Evolutionary conservation across 2,113 vertebrate genomes (phyloP).

Genomic region (Austrofundulus limnaeus): DNA sequence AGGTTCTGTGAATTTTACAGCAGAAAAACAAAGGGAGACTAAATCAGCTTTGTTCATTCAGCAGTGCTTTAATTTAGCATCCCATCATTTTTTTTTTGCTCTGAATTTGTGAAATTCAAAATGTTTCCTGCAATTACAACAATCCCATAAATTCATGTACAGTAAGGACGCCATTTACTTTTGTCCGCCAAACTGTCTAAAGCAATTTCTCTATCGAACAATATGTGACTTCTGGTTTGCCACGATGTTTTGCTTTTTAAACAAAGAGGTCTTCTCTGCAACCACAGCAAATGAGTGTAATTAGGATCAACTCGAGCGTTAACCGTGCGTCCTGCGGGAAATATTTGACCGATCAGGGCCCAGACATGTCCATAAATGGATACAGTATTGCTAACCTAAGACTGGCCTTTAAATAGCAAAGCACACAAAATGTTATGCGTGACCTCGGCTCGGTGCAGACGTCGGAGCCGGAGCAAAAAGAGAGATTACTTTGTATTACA

Average conservation of each 20-base stretch:
- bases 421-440: slow-evolving; percentile 47
- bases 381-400: slow-evolving; percentile 18
- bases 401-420: slow-evolving; percentile 30
- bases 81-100: background rate
- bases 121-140: background rate
- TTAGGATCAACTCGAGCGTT: background rate
- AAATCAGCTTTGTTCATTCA: background rate
- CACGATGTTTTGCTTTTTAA: background rate
- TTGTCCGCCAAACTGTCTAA: background rate
- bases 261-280: background rate
- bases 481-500: slow-evolving; percentile 36
- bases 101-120: background rate
- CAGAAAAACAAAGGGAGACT: too few species aligned
- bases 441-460: slow-evolving; percentile 32
- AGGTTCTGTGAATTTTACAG: background rate
- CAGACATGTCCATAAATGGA: slow-evolving; percentile 8
- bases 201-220: background rate
- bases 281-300: background rate
- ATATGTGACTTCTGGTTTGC: background rate
- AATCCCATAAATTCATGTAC: background rate
- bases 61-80: background rate
- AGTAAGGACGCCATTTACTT: too few species aligned
- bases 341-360: slow-evolving; percentile 22
- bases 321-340: background rate
- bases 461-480: slow-evolving; percentile 22